A percentile compares a stretch with the other conserved stretches of the same genome.
These are phyloP conservation scores for Choreutis nemorana DNA, from an alignment of 2,888 invertebrate genomes.

Conservation along the genomic window DNA sequence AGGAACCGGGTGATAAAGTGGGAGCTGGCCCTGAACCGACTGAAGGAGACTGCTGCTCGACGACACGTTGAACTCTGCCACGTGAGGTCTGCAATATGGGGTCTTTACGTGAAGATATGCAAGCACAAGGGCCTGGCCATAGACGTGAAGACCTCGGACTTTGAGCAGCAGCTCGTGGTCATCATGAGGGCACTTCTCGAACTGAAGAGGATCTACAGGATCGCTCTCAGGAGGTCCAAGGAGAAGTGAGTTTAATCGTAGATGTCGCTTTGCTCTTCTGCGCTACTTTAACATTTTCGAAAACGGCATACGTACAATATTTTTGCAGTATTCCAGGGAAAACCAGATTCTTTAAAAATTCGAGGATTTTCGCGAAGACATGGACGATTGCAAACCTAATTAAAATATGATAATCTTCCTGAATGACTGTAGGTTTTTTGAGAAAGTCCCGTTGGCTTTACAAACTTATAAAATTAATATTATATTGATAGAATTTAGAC, in stretches of 20 bases:
- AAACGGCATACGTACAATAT: too few species aligned
- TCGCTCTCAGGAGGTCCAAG: slow-evolving; percentile 43
- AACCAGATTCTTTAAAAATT: too few species aligned
- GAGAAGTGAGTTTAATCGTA: slow-evolving; percentile 34
- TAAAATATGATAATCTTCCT: too few species aligned
- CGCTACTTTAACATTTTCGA: too few species aligned
- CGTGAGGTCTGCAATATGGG: slow-evolving; percentile 67
- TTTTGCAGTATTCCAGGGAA: too few species aligned
- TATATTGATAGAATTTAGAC: too few species aligned
- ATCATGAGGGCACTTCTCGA: slow-evolving; percentile 69
- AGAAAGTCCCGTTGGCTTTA: too few species aligned
- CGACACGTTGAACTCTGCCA: slow-evolving; percentile 65
- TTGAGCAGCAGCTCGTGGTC: slow-evolving; percentile 68
- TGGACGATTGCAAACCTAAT: too few species aligned
- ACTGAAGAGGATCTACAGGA: slow-evolving; percentile 50
- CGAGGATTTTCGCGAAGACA: too few species aligned
- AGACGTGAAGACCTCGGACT: slow-evolving; percentile 51
- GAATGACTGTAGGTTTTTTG: too few species aligned
- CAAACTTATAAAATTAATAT: too few species aligned
- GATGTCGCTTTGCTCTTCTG: too few species aligned
- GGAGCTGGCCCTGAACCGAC: slow-evolving; percentile 66
- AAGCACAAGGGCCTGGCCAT: slow-evolving; percentile 56
- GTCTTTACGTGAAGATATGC: slow-evolving; percentile 70
- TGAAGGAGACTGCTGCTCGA: slow-evolving; percentile 64
- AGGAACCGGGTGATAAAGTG: slow-evolving; percentile 67